A percentile compares a stretch with the other conserved stretches of the same genome.
Evolutionary conservation across 2,888 invertebrate species (phyloP).

Genomic region (Exephanes ischioxanthus): DNA sequence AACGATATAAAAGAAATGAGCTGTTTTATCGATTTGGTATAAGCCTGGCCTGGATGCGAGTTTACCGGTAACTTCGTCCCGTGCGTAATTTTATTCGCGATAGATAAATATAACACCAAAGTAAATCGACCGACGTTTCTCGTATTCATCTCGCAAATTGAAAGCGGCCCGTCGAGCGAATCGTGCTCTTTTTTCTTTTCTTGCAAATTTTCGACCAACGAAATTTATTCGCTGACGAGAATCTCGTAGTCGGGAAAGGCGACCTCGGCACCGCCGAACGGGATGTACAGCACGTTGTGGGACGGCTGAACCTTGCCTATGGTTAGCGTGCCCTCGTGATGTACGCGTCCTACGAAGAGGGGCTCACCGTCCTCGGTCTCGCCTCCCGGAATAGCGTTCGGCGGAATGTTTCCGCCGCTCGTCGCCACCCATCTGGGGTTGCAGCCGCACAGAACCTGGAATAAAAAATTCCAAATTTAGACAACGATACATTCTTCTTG

Average conservation of each 20-base stretch:
- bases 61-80: constrained; percentile 46
- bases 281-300: constrained; percentile 93
- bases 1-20: constrained; percentile 1
- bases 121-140: constrained; percentile 8
- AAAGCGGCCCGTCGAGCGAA: constrained; percentile 43
- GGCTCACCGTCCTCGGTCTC: constrained; percentile 92
- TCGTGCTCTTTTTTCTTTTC: constrained; percentile 29
- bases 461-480: background rate
- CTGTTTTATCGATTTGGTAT: constrained; percentile 11
- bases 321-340: constrained; percentile 91
- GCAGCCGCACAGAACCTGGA: constrained; percentile 84
- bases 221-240: constrained; percentile 86
- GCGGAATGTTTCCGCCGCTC: constrained; percentile 88
- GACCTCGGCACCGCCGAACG: constrained; percentile 92
- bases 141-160: constrained; percentile 52
- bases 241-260: constrained; percentile 94
- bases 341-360: constrained; percentile 91
- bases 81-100: constrained; percentile 8
- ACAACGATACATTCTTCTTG: background rate
- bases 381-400: constrained; percentile 90
- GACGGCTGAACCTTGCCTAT: constrained; percentile 94
- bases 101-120: constrained; percentile 26
- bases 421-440: constrained; percentile 87
- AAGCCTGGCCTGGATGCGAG: background rate
- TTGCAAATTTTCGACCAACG: background rate